Percentiles rank a stretch among this genome's conserved stretches.
Evolutionary conservation across 2,888 invertebrate species (phyloP).

Genomic region (Dromius quadrimaculatus): DNA sequence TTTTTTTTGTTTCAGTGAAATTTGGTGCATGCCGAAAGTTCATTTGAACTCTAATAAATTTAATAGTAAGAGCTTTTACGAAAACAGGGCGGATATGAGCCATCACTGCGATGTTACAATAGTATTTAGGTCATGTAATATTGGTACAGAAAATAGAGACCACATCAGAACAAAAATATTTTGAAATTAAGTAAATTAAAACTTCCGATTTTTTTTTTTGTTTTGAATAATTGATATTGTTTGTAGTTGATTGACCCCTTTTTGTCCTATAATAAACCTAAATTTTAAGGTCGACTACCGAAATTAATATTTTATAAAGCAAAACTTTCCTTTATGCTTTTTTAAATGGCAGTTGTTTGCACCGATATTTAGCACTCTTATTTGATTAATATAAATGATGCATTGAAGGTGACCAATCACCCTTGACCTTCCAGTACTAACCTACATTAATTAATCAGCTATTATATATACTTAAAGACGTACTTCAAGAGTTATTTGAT

Average conservation of each 20-base stretch:
- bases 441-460: constrained; percentile 20
- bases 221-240: too few species aligned
- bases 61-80: constrained; percentile 25
- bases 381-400: not conserved
- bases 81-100: not conserved
- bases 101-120: constrained; percentile 9
- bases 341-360: constrained; percentile 3
- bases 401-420: constrained; percentile 20
- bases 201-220: too few species aligned
- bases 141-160: too few species aligned
- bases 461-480: constrained; percentile 7
- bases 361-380: not conserved
- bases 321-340: constrained; percentile 20
- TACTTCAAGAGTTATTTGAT: too few species aligned
- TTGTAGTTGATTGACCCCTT: too few species aligned
- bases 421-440: constrained; percentile 28
- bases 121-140: constrained; percentile 18
- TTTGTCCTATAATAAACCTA: too few species aligned
- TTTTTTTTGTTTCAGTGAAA: too few species aligned
- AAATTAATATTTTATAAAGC: not conserved
- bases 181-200: not conserved
- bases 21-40: constrained; percentile 1
- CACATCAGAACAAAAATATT: not conserved
- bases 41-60: constrained; percentile 3
- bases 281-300: constrained; percentile 12